These are phyloP conservation scores for Scotopteryx bipunctaria DNA, from an alignment of 2,888 invertebrate species.

Conservation along the genomic window DNA sequence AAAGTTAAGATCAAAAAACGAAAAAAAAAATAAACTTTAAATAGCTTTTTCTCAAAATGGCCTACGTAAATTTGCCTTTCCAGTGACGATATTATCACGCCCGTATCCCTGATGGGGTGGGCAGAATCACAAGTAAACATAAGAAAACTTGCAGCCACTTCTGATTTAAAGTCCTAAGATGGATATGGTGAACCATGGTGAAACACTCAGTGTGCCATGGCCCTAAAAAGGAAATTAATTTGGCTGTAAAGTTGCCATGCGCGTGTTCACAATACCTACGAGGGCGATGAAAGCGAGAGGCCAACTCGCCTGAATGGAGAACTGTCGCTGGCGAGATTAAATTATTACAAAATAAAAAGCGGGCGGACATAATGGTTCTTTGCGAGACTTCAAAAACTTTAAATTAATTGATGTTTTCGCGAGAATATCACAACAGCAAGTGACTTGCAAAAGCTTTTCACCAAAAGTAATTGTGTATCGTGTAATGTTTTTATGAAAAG, in stretches of 20 bases:
- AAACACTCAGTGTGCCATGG: conserved; percentile 1
- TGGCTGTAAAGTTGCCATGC: conserved; percentile 73
- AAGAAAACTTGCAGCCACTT: too few relatives aligned
- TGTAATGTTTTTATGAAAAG: conserved; percentile 11
- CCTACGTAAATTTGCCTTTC: too few relatives aligned
- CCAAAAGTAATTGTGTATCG: conserved; percentile 17
- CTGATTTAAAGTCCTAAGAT: too few relatives aligned
- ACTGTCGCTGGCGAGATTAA: conserved; percentile 64
- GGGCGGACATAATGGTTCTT: conserved; percentile 24
- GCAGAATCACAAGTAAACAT: too few relatives aligned
- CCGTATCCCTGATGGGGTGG: too few relatives aligned
- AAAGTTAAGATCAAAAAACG: too few relatives aligned
- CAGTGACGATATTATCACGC: too few relatives aligned
- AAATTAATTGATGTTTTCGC: conserved; percentile 29
- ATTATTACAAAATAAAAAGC: conserved; percentile 67
- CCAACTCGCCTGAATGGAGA: conserved; percentile 73
- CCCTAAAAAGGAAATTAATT: conserved; percentile 70
- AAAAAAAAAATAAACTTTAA: too few relatives aligned
- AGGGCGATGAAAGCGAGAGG: conserved; percentile 78
- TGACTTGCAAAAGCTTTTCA: conserved; percentile 14
- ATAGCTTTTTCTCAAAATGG: too few relatives aligned
- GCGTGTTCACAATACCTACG: conserved; percentile 69
- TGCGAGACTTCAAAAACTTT: conserved; percentile 29
- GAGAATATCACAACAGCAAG: conserved; percentile 22
- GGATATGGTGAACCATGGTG: too few relatives aligned